Evolutionary conservation across 2,888 invertebrate genomes (phyloP).

Genomic region (Stenotaenia linearis): DNA sequence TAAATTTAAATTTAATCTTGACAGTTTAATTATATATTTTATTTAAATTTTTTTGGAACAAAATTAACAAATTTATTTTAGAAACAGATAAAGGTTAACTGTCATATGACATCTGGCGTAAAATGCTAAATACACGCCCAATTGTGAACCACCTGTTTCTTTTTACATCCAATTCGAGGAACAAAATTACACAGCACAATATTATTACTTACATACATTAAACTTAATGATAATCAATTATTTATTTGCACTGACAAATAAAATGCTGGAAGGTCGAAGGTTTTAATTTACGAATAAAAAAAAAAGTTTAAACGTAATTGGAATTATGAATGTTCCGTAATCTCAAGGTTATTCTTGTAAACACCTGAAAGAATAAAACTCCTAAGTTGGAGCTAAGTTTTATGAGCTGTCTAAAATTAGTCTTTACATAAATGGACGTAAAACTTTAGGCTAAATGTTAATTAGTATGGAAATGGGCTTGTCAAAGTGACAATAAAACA

Average conservation of each 20-base stretch:
- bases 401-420: too few relatives aligned
- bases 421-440: not conserved
- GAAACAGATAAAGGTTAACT: not conserved
- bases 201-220: not conserved
- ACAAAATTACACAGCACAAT: not conserved
- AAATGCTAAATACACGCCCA: slow-evolving; percentile 7
- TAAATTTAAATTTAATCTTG: not conserved
- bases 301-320: not conserved
- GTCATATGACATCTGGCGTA: slow-evolving; percentile 11
- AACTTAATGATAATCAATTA: not conserved
- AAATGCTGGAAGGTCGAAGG: not conserved
- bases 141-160: slow-evolving; percentile 21
- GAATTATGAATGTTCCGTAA: not conserved
- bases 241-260: not conserved
- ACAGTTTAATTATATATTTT: not conserved
- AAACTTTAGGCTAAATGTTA: too few relatives aligned
- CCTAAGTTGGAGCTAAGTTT: too few relatives aligned
- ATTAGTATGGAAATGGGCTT: not conserved
- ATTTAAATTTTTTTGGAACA: not conserved
- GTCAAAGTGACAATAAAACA: not conserved
- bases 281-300: not conserved
- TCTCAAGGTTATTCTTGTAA: not conserved
- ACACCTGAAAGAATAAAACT: not conserved
- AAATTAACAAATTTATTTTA: not conserved
- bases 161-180: not conserved